These are phyloP conservation scores for Yponomeuta cagnagella DNA, from an alignment of 2,888 invertebrate genomes.

Conservation along the genomic window DNA sequence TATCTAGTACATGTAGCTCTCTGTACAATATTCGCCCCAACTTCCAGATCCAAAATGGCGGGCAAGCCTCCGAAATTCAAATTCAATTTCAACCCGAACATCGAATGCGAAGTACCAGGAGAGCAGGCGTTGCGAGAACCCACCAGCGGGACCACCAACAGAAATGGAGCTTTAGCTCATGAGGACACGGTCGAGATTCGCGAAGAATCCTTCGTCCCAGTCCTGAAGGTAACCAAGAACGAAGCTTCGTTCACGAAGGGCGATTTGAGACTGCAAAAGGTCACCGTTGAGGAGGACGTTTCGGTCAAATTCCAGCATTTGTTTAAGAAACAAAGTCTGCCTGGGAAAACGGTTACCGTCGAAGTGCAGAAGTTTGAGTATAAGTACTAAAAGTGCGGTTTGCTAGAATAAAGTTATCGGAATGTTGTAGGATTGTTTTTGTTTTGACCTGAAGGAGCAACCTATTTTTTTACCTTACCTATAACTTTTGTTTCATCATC, in stretches of 20 bases:
- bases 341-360: conserved; percentile 51
- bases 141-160: background rate
- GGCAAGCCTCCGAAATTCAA: background rate
- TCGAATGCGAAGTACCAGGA: conserved; percentile 13
- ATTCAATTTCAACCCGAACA: conserved; percentile 9
- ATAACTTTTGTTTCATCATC: too few species aligned
- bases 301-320: conserved; percentile 57
- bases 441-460: background rate
- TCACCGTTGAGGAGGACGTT: conserved; percentile 54
- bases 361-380: conserved; percentile 53
- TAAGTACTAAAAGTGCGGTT: conserved; percentile 36
- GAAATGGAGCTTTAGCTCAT: background rate
- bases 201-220: conserved; percentile 36
- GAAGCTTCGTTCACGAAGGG: conserved; percentile 50
- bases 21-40: background rate
- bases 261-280: conserved; percentile 51
- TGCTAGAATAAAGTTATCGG: background rate
- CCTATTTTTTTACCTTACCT: too few species aligned
- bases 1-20: background rate
- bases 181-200: background rate
- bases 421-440: background rate
- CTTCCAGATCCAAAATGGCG: conserved; percentile 9
- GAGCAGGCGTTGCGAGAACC: background rate
- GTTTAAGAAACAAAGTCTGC: conserved; percentile 48
- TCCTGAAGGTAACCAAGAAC: conserved; percentile 49